phyloP scores from a whole-genome alignment of 2,888 invertebrate species.

The Lacanobia oleracea region DNA sequence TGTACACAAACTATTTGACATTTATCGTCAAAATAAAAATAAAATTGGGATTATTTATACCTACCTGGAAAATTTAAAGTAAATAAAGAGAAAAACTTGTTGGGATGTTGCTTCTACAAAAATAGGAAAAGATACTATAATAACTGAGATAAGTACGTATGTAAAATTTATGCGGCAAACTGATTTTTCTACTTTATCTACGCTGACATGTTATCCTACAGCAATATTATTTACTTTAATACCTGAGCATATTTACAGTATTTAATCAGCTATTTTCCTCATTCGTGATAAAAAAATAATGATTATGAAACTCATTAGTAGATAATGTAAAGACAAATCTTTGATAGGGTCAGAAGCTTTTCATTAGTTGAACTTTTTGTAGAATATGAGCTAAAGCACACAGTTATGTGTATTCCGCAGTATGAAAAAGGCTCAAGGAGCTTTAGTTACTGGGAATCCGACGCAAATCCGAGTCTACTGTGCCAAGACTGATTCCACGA shows the following conservation, averaged over 20 bases:
- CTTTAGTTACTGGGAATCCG: not conserved
- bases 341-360: not conserved
- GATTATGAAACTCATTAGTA: slow-evolving; percentile 6
- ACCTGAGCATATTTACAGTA: not conserved
- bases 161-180: not conserved
- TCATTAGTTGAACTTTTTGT: not conserved
- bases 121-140: not conserved
- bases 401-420: not conserved
- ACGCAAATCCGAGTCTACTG: not conserved
- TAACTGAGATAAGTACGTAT: not conserved
- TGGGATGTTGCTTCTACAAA: not conserved
- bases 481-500: too few species aligned
- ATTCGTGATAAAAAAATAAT: slow-evolving; percentile 1
- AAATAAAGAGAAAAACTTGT: slow-evolving; percentile 22
- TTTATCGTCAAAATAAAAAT: slow-evolving; percentile 55
- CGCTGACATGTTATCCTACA: not conserved
- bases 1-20: slow-evolving; percentile 41
- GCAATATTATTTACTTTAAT: slow-evolving; percentile 10
- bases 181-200: not conserved
- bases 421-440: not conserved
- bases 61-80: slow-evolving; percentile 13
- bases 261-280: slow-evolving; percentile 1
- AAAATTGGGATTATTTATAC: slow-evolving; percentile 29
- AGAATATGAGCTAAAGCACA: not conserved
- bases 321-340: not conserved